Evolutionary conservation across 2,797 vertebrate species (phyloP), one percentile per base, ranked within the genome.

Genomic region (Picus viridis): DNA sequence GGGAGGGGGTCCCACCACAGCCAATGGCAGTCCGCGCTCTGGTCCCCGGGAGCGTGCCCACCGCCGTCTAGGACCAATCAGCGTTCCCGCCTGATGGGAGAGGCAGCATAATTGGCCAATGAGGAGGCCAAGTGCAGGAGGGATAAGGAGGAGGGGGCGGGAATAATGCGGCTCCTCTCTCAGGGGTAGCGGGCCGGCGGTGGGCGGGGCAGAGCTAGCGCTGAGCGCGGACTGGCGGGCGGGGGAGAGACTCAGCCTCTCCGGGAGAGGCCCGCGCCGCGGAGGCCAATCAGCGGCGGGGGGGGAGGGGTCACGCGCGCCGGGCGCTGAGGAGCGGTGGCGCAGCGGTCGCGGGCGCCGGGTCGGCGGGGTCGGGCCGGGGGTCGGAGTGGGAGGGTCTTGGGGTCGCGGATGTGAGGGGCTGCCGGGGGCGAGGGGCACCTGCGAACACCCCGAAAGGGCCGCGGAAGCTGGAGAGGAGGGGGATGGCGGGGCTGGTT

Each of bases 81-180:
- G 7, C 34, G 2, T 2, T 1, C 3, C 0, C 0, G 1, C 0
- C 1, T 20, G 3, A 0, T 1, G 2, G n/a, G 89, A 95, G 8
- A 2, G 73, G n/a, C 89, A 85, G 24, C 16, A 0, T 2, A 2
- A 12, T 5, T 12, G 4, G 3, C 88, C 88, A 94, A 73, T 89
- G 15, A 24, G 0, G 19, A 12, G 34, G 3, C 16, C 6, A 8
- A 16, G 3, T 3, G 5, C 8, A 1, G 8, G 7, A 2, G 18
- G 12, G 20, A 2, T 2, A 10, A 4, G 49, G 29, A 1, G 62
- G 10, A 39, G 83, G 47, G 41, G 87, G 90, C 5, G 84, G 81
- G 67, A 70, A 12, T 10, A 74, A 11, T 2, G 6, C 10, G 1
- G 3, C 30, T 5, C 3, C 8, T 1, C 22, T 5, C 10, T 9